Base-by-base conservation (phyloP, 2,888 invertebrate species). In the Gymnocheta viridis region DNA sequence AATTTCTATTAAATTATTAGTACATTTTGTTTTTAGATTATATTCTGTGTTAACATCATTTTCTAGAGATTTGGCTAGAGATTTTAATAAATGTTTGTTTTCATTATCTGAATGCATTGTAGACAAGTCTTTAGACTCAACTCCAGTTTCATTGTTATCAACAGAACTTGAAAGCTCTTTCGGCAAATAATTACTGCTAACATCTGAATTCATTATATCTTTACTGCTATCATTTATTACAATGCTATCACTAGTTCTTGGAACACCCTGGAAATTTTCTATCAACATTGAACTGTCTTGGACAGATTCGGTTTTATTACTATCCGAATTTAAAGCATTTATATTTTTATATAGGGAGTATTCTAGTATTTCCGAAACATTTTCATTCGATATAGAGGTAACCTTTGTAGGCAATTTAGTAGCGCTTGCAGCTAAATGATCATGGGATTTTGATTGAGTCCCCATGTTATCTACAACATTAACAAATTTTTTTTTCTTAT, bases 341-440 rank as follows among this genome's bases (percentile, higher is more conserved):
- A 10, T 24, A 49, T 60, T 69, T 60, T 12, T 66, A 38, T 58
- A 22, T 49, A 72, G 38, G 14, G 51, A 44, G 62, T 78, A 69
- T 22, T 69, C 54, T 32, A 19, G 19, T 12, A 56, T 38, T 17
- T 79, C 29, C 1, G 24, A 29, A 19, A 62, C 32, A 41, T 60
- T 35, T 22, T 41, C 54, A 79, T 44, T 41, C 2, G 60, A 70
- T 10, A 44, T 38, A 6, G 56, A 44, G 4, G n/a, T 38, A 0
- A 12, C n/a, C 19, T 38, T 51, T n/a, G 9, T 41, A 10, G 29
- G 6, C 3, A 29, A 14, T 9, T 19, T 62, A 9, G 10, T 4
- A 38, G 24, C 2, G 3, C 7, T 27, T 2, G 1, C 6, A 4
- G 4, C 4, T 3, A 70, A 41, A 70, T 62, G 17, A 4, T 78